Evolutionary conservation across 2,888 invertebrate species (phyloP), one percentile per base, ranked within the genome.

Genomic region (Notocelia uddmanniana): DNA sequence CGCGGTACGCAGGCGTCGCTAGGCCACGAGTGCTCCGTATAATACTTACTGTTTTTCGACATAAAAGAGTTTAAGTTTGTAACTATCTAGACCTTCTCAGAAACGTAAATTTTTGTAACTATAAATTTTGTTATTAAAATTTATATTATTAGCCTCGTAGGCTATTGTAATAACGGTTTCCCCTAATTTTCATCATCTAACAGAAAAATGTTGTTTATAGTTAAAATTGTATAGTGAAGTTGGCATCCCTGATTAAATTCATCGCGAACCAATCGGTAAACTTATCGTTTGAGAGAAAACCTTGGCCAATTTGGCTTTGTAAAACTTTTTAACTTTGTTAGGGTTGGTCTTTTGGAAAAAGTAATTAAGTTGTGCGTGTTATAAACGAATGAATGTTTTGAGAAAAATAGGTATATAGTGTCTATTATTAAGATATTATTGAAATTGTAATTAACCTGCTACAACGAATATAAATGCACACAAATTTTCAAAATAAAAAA

Each of bases 211-310:
- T 60, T 3, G 50, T 31, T 13, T 31, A 31, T 8, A 31, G 31
- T 5, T 18, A 34, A 64, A 54, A 3, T 37, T 54, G 11, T n/a
- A 19, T 13, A 9, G 11, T 52, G 21, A 34, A 63, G 31, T 23
- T 54, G 34, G 19, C 34, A 64, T 19, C 54, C 45, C 52, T 52
- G 52, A 64, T 37, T 21, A 37, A 54, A 37, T 21, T 64, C 31
- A 31, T 9, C 1, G 31, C 10, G 31, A 34, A 34, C 34, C 19
- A 34, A 63, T 63, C 19, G 34, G 9, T 52, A 52, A n/a, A 10
- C 31, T 21, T 52, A 34, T 21, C 34, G 34, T 52, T 63, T 63
- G n/a, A 21, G 8, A 21, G n/a, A 21, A 63, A 50, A 34, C 19
- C 26, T 21, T 19, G 52, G 19, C 52, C 21, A 34, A 34, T 63